A percentile compares a stretch with the other conserved stretches of the same genome.
Evolutionary conservation across 2,797 vertebrate genomes (phyloP).

Genomic region (Setipinna tenuifilis): DNA sequence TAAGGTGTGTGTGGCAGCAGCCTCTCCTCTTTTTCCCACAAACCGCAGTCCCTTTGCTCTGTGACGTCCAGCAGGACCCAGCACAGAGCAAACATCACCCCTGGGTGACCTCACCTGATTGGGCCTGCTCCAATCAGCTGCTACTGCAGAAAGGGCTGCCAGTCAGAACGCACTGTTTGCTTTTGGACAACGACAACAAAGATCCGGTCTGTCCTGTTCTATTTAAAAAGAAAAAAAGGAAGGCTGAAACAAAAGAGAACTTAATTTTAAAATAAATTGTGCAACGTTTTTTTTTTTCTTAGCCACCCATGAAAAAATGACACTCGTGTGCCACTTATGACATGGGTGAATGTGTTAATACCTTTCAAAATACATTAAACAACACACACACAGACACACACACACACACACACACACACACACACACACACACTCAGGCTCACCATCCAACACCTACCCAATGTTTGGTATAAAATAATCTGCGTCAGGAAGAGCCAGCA

Average conservation of each 20-base stretch:
- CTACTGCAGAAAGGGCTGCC: conserved; percentile 56
- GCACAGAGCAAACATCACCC: conserved; percentile 63
- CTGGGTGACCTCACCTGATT: conserved; percentile 68
- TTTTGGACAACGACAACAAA: conserved; percentile 47
- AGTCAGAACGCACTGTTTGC: conserved; percentile 51
- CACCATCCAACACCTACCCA: conserved; percentile 7
- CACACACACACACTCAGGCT: not conserved
- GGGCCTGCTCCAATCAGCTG: conserved; percentile 48
- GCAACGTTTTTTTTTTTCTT: not conserved
- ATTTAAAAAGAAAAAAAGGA: not conserved
- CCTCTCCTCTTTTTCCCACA: not conserved
- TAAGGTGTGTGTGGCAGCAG: not conserved
- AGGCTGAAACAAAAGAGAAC: conserved; percentile 32
- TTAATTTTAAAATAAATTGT: not conserved
- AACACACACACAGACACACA: not conserved
- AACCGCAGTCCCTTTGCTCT: too few species aligned
- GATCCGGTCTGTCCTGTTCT: conserved; percentile 41
- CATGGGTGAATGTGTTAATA: not conserved
- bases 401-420: not conserved
- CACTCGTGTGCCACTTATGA: not conserved
- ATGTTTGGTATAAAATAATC: conserved; percentile 9
- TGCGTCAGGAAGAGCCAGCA: not conserved
- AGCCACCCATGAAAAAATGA: not conserved
- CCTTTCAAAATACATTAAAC: not conserved
- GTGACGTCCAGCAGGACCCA: conserved; percentile 11